A percentile compares a stretch with the other conserved stretches of the same genome.
Evolutionary conservation across 2,888 invertebrate genomes (phyloP).

Genomic region (Plebejus melissa): DNA sequence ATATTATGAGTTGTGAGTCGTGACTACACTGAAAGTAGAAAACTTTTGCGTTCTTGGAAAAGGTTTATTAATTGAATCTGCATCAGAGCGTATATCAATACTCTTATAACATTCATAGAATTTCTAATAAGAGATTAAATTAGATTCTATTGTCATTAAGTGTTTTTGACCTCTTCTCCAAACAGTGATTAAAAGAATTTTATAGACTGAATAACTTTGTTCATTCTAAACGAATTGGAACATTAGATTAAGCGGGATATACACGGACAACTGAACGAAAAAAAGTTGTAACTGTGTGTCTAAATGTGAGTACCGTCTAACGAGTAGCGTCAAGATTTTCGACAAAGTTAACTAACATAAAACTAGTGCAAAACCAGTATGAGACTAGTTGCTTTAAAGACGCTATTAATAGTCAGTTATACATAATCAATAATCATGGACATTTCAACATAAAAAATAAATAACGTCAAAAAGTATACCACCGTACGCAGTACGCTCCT

Average conservation of each 20-base stretch:
- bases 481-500: not conserved
- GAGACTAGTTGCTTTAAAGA: no score
- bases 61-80: not conserved
- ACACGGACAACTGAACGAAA: no score
- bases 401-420: no score
- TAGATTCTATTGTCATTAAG: not conserved
- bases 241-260: not conserved
- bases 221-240: not conserved
- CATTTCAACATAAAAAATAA: not conserved
- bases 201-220: not conserved
- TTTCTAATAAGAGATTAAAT: not conserved
- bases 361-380: no score
- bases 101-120: not conserved
- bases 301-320: no score
- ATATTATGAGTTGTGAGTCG: not conserved
- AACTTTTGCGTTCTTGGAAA: not conserved
- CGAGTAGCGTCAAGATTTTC: no score
- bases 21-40: not conserved
- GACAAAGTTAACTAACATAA: no score
- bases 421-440: not conserved
- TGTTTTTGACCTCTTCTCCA: not conserved
- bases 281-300: no score
- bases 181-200: not conserved
- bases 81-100: not conserved
- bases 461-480: not conserved